Percentiles rank a stretch among this genome's conserved stretches.
Evolutionary conservation across 2,888 invertebrate species (phyloP).

Genomic region (Cybosia mesomella): DNA sequence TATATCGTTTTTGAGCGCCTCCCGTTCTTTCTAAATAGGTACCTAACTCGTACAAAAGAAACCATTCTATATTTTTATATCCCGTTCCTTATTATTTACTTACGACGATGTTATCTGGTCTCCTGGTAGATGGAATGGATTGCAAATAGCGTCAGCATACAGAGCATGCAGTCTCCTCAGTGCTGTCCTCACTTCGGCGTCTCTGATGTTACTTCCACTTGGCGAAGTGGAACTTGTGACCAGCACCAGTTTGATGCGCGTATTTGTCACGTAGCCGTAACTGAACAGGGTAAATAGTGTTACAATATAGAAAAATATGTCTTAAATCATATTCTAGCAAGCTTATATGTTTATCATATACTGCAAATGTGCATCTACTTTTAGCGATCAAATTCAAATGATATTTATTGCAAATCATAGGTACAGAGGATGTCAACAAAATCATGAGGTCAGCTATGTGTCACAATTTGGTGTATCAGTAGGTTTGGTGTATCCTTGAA

Average conservation of each 20-base stretch:
- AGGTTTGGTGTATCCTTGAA: too few relatives aligned
- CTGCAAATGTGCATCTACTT: too few relatives aligned
- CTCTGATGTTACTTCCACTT: constrained; percentile 94
- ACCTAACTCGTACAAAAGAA: too few relatives aligned
- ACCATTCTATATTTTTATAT: not conserved
- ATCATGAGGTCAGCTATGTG: too few relatives aligned
- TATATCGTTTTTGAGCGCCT: too few relatives aligned
- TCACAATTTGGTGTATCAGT: too few relatives aligned
- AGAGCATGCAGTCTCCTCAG: constrained; percentile 94
- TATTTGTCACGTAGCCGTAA: constrained; percentile 99
- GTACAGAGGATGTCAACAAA: too few relatives aligned
- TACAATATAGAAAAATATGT: not conserved
- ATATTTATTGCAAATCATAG: too few relatives aligned
- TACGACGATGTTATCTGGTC: constrained; percentile 95
- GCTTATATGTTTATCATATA: too few relatives aligned
- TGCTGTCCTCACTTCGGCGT: constrained; percentile 97
- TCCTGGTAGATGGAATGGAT: constrained; percentile 98
- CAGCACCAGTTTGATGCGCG: constrained; percentile 97
- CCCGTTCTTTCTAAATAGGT: too few relatives aligned
- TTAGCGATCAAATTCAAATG: too few relatives aligned
- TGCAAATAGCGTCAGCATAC: constrained; percentile 97
- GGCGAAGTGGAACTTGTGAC: constrained; percentile 97
- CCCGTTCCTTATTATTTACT: constrained; percentile 58
- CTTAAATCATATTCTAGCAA: not conserved
- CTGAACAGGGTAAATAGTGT: constrained; percentile 77